These are phyloP conservation scores for Emys orbicularis DNA, from an alignment of 2,797 vertebrate genomes.

Conservation along the genomic window DNA sequence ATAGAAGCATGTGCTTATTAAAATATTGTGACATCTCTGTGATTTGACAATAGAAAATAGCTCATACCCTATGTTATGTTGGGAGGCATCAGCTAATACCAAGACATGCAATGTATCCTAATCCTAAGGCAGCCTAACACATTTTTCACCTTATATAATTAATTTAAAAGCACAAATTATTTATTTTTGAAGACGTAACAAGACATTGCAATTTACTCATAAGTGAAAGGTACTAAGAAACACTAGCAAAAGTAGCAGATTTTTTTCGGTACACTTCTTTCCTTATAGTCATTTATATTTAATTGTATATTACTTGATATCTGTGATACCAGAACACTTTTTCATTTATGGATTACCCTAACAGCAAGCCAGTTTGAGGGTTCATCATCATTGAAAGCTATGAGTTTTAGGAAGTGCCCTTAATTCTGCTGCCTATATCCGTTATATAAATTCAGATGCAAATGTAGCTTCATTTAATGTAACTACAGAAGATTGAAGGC, in stretches of 20 bases:
- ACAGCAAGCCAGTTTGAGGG: neutral
- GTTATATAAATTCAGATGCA: neutral
- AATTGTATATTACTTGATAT: neutral
- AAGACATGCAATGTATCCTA: neutral
- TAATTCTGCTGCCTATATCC: neutral
- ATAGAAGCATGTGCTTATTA: neutral
- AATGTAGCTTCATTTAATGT: neutral
- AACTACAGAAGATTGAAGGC: neutral
- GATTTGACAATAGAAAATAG: neutral
- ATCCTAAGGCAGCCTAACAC: neutral
- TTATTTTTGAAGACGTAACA: neutral
- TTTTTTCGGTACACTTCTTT: neutral
- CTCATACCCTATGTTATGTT: neutral
- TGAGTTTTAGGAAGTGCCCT: neutral
- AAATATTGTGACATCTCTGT: neutral
- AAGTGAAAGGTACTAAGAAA: slow-evolving; percentile 14
- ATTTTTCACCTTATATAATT: slow-evolving; percentile 25
- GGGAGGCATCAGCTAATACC: neutral
- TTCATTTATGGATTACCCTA: neutral
- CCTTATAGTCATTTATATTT: slow-evolving; percentile 22
- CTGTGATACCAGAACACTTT: neutral
- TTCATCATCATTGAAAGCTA: neutral
- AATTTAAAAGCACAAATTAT: slow-evolving; percentile 6
- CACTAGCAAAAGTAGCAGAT: neutral
- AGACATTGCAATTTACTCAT: neutral